Percentiles rank a stretch among this genome's conserved stretches.
Evolutionary conservation across 2,113 vertebrate species (phyloP).

Genomic region (Miniopterus natalensis): DNA sequence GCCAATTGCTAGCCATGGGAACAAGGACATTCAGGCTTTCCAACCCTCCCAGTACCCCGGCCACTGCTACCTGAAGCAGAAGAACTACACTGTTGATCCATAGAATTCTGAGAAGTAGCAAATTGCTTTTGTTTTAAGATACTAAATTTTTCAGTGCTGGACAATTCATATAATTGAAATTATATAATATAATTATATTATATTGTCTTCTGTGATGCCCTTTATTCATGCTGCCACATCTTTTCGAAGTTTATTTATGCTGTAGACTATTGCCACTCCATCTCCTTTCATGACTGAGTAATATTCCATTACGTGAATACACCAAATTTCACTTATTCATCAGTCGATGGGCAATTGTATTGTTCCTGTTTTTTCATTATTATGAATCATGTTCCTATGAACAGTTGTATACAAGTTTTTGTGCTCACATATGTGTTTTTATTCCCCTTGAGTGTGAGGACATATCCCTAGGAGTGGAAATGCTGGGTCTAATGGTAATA

Average conservation of each 20-base stretch:
- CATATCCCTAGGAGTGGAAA: background rate
- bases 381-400: background rate
- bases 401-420: background rate
- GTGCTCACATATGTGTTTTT: background rate
- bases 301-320: background rate
- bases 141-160: background rate
- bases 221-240: background rate
- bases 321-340: background rate
- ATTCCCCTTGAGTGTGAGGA: background rate
- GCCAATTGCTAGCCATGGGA: background rate
- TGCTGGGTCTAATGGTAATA: background rate
- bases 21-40: background rate
- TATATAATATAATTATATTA: background rate
- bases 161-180: constrained; percentile 8
- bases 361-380: background rate
- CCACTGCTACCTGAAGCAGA: background rate
- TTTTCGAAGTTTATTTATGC: background rate
- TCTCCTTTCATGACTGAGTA: constrained; percentile 25
- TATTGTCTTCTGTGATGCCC: background rate
- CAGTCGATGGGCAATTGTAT: background rate
- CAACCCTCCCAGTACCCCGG: background rate
- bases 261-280: background rate
- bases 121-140: background rate
- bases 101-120: background rate
- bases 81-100: background rate